Percentiles rank a stretch among this genome's conserved stretches.
These are phyloP conservation scores for Luperina testacea DNA, from an alignment of 2,888 invertebrate species.

Conservation along the genomic window DNA sequence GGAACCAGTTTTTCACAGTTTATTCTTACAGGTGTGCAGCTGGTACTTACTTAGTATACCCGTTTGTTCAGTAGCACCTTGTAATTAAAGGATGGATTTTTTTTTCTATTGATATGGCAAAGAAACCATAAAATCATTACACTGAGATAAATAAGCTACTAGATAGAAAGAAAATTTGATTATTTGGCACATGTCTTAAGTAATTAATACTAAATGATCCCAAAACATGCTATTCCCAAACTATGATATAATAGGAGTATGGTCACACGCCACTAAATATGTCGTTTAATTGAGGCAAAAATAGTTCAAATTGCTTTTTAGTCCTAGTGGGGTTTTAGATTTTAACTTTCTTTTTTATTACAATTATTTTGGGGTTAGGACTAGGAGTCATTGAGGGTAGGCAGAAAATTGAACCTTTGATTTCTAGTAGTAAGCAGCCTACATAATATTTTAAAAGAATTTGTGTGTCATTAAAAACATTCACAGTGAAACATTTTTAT, in stretches of 20 bases:
- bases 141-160: background rate
- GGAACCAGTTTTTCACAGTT: slow-evolving; percentile 30
- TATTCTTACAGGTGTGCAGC: slow-evolving; percentile 28
- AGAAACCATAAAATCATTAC: background rate
- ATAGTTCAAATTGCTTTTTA: background rate
- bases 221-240: background rate
- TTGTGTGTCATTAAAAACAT: background rate
- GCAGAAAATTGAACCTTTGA: background rate
- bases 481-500: background rate
- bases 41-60: slow-evolving; percentile 8
- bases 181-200: background rate
- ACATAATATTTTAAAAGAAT: background rate
- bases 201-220: background rate
- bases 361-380: background rate
- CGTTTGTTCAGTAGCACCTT: slow-evolving; percentile 13
- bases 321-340: background rate
- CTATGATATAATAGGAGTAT: background rate
- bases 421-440: background rate
- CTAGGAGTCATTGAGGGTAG: background rate
- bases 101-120: background rate
- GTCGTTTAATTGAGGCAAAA: background rate
- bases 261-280: background rate
- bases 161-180: background rate
- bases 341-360: background rate
- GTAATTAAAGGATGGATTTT: background rate